Evolutionary conservation across 1,140 invertebrate species (phyloP).

Genomic region (Caenorhabditis briggsae): DNA sequence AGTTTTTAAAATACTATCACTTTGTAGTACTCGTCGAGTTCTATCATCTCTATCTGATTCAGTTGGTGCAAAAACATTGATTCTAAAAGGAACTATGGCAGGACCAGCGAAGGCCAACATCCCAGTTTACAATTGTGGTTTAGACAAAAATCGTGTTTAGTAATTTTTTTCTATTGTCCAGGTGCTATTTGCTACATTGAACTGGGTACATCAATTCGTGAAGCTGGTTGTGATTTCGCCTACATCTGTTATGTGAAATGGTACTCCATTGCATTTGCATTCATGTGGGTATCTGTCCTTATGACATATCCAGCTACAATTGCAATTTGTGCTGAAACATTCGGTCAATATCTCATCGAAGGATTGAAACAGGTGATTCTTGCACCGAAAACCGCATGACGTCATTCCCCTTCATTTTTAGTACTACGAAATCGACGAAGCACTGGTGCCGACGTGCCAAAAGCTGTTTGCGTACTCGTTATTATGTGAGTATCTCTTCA

Average conservation of each 20-base stretch:
- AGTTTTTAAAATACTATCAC: too few species aligned
- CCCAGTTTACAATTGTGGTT: too few species aligned
- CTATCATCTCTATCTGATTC: too few species aligned
- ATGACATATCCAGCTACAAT: conserved; percentile 78
- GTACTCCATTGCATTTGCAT: conserved; percentile 75
- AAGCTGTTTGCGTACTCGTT: conserved; percentile 76
- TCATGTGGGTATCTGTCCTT: conserved; percentile 77
- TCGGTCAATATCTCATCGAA: conserved; percentile 76
- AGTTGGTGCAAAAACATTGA: too few species aligned
- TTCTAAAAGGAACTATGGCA: too few species aligned
- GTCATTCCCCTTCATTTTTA: conserved; percentile 53
- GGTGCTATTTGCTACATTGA: conserved; percentile 76
- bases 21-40: too few species aligned
- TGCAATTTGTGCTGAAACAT: conserved; percentile 76
- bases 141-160: too few species aligned
- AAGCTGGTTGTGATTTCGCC: conserved; percentile 76
- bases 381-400: neutral
- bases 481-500: conserved; percentile 70
- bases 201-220: conserved; percentile 73
- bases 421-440: conserved; percentile 71
- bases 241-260: conserved; percentile 78
- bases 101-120: too few species aligned
- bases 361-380: conserved; percentile 66
- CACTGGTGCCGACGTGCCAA: conserved; percentile 69
- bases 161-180: too few species aligned